Base-by-base conservation (phyloP, 1,140 invertebrate genomes). In the Belonocnema kinseyi region DNA sequence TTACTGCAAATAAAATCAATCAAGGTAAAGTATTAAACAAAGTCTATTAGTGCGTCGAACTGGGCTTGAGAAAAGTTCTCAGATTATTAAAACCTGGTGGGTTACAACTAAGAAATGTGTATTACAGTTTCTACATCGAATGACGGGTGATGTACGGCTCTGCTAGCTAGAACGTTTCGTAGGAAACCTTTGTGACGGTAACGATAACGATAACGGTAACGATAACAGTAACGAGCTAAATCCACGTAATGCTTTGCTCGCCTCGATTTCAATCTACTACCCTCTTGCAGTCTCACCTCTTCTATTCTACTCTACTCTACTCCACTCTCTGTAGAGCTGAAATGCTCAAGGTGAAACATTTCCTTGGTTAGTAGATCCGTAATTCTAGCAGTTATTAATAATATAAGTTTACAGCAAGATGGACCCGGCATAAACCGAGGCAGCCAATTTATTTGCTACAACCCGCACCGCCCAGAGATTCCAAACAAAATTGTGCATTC, bases 261-360 rank as follows among this genome's bases (percentile, higher is more conserved):
- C 56, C 56, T 78, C 77, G 84, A 81, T 83, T 77, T 81, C 79
- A 84, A 85, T 85, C 78, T 82, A 83, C 56, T 76, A 19, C 61
- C 61, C 40, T 71, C 46, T 46, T 70, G 13, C 72, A n/a, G 40
- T 40, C n/a, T 26, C 72, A 21, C 21, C 8, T n/a, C 21, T 50
- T 14, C 71, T 72, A 11, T 26, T 17, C 3, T 8, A 21, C 21
- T 74, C 52, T 7, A 66, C 40, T 66, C 26, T 5, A 33, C 26
- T 17, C 3, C 5, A 21, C 21, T 74, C 21, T 13, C 26, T 66
- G 26, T 66, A 66, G 40, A 66, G 21, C 26, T 33, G 40, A 66
- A 46, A 66, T 66, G 33, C 33, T 40, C 26, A 16, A n/a, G 26
- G 33, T 66, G 26, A 66, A 40, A 26, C 16, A 66, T 66, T 33